A percentile compares a stretch with the other conserved stretches of the same genome.
Conservation (phyloP, 2,797 vertebrate genomes). For the Phalloptychus januarius region DNA sequence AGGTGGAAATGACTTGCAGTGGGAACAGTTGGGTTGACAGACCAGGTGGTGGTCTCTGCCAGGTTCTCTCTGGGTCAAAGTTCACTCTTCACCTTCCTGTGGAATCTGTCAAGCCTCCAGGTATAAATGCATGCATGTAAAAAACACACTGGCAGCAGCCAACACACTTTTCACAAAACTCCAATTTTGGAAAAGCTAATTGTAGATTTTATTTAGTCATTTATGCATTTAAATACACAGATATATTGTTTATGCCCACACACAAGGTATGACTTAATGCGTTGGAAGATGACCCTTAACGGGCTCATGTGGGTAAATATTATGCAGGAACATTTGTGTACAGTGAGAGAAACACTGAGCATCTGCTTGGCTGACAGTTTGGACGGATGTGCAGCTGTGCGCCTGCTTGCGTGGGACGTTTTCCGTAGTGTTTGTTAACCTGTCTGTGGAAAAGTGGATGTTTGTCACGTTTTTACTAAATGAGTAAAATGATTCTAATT, state of each 20-base stretch:
- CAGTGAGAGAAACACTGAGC: constrained; percentile 16
- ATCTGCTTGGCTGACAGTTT: constrained; percentile 39
- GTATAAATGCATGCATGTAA: constrained; percentile 26
- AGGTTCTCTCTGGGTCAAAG: constrained; percentile 54
- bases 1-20: constrained; percentile 4
- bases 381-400: constrained; percentile 53
- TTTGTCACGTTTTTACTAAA: constrained; percentile 49
- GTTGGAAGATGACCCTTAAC: constrained; percentile 34
- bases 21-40: constrained; percentile 12
- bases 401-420: constrained; percentile 42
- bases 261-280: constrained; percentile 12
- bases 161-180: constrained; percentile 2
- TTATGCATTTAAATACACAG: neutral
- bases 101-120: constrained; percentile 63
- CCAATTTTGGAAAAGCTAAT: neutral
- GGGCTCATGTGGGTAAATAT: constrained; percentile 51
- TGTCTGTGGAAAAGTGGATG: constrained; percentile 43
- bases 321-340: constrained; percentile 34
- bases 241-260: neutral
- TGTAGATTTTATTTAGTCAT: neutral
- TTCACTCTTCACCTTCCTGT: constrained; percentile 59
- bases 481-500: constrained; percentile 55
- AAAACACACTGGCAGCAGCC: constrained; percentile 2
- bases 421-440: constrained; percentile 58
- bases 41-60: constrained; percentile 27